These are phyloP conservation scores for Dendroctonus valens DNA, from an alignment of 1,140 invertebrate species.

Conservation along the genomic window DNA sequence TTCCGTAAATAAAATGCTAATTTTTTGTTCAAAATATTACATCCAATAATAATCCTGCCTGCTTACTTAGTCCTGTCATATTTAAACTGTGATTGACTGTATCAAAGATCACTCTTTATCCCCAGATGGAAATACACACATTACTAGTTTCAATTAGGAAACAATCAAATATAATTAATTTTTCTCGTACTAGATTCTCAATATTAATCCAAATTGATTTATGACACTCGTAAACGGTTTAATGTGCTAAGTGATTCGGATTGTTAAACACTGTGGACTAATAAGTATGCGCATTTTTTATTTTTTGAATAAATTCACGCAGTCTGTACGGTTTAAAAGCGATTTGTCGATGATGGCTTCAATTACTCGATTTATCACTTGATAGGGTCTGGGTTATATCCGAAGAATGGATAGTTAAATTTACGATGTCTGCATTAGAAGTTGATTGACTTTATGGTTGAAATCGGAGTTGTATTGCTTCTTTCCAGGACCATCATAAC, in stretches of 20 bases:
- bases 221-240: constrained; percentile 15
- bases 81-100: too few relatives aligned
- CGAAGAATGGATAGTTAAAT: not conserved
- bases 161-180: constrained; percentile 3
- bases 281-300: constrained; percentile 18
- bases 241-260: not conserved
- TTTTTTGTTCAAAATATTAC: too few relatives aligned
- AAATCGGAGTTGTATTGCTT: too few relatives aligned
- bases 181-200: not conserved
- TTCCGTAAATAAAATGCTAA: too few relatives aligned
- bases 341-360: constrained; percentile 9
- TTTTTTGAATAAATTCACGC: constrained; percentile 7
- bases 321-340: not conserved
- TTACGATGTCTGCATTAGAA: too few relatives aligned
- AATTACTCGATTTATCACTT: constrained; percentile 15
- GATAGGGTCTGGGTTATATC: constrained; percentile 3
- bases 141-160: not conserved
- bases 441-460: too few relatives aligned
- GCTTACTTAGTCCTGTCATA: too few relatives aligned
- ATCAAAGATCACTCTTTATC: too few relatives aligned
- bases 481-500: too few relatives aligned
- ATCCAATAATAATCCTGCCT: too few relatives aligned
- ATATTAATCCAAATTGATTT: constrained; percentile 16
- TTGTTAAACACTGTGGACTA: constrained; percentile 7
- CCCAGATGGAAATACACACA: too few relatives aligned